Base-by-base conservation (phyloP, 1,140 invertebrate genomes). In the Drosophila athabasca region DNA sequence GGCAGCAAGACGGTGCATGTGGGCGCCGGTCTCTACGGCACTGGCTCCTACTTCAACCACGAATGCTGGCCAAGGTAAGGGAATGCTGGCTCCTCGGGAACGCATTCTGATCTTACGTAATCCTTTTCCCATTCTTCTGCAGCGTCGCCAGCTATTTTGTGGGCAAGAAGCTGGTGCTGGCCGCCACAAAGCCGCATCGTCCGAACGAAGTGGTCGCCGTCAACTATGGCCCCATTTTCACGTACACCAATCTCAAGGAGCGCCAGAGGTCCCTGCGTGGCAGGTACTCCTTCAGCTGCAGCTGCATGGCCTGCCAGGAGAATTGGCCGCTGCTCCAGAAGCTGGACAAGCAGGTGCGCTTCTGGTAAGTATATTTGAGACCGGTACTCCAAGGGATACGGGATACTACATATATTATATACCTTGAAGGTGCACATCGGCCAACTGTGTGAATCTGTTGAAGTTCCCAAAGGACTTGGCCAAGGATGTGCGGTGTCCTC, bases 141-240 rank as follows among this genome's bases (percentile, higher is more conserved):
- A 94, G 94, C 39, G 94, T 97, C 1, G 94, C 95, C 2, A 94
- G 96, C 94, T 95, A 96, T 87, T 97, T 96, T 79, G 93, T 94
- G 61, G 96, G 96, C 0, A 94, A 94, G 57, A 93, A 93, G 35
- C 95, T 97, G 62, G 93, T 97, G 0, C 92, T 97, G 0, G 93
- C 94, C 17, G 94, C 96, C 1, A 94, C 94, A 1, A 93, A 94
- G 51, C 94, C 94, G 0, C 89, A 97, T 48, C 80, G 92, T 11
- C 91, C 93, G 1, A 95, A 95, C 0, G 94, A 96, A 39, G 85
- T 95, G 45, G 93, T 97, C 1, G 93, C 94, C 1, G 97, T 98
- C 80, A 97, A 97, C 91, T 98, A 98, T 91, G 97, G 97, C 0
- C 96, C 96, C 6, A 93, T 96, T 60, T 97, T 96, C 88, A 94